Conservation (phyloP, 1,140 invertebrate genomes). For the Eueides isabella region DNA sequence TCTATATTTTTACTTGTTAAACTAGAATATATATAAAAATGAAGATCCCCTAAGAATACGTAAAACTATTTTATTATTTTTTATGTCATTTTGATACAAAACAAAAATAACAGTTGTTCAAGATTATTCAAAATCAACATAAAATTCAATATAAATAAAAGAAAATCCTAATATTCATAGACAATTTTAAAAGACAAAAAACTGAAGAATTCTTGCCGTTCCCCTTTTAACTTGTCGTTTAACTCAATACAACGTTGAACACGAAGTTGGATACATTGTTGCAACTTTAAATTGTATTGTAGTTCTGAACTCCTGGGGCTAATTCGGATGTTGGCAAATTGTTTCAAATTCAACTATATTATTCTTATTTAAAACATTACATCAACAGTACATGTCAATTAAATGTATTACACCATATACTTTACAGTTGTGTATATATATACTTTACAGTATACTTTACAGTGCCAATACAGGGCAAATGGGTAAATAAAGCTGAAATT, state of each 20-base stretch:
- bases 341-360: conserved; percentile 16
- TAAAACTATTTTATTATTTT: too few species aligned
- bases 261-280: conserved; percentile 26
- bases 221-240: conserved; percentile 31
- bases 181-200: not conserved
- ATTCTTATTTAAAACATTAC: not conserved
- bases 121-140: too few species aligned
- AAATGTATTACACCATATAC: not conserved
- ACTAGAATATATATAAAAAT: too few species aligned
- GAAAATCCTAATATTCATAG: not conserved
- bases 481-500: conserved; percentile 4
- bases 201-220: conserved; percentile 24
- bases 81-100: too few species aligned
- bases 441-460: not conserved
- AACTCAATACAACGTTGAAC: conserved; percentile 29
- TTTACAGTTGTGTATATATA: not conserved
- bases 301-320: conserved; percentile 16
- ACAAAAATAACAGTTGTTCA: too few species aligned
- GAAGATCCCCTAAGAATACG: too few species aligned
- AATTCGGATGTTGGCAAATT: conserved; percentile 13
- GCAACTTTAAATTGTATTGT: conserved; percentile 31
- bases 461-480: not conserved
- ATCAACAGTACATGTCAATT: not conserved
- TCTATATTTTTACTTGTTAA: too few species aligned
- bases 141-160: not conserved